Percentiles rank a stretch among this genome's conserved stretches.
Conservation (phyloP, 2,888 invertebrate genomes). For the Agrochola lota region DNA sequence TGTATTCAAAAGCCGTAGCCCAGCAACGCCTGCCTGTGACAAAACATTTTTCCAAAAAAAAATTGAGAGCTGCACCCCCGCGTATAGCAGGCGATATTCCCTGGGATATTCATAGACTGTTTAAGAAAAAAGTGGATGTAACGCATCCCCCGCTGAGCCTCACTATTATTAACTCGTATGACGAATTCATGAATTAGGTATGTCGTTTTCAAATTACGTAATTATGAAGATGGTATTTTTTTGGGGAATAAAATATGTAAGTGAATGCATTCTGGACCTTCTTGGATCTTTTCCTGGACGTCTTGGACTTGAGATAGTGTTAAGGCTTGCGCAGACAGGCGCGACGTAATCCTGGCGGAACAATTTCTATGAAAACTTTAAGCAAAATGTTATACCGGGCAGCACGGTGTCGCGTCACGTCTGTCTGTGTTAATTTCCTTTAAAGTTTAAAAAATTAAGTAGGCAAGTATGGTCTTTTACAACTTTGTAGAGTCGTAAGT, state of each 20-base stretch:
- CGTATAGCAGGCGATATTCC: conserved; percentile 67
- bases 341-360: background rate
- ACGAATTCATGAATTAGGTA: conserved; percentile 33
- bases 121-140: conserved; percentile 60
- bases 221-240: conserved; percentile 7
- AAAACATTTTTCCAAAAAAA: conserved; percentile 47
- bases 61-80: conserved; percentile 66
- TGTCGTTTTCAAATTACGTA: conserved; percentile 34
- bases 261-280: background rate
- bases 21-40: conserved; percentile 47
- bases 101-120: conserved; percentile 65
- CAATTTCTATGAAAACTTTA: background rate
- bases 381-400: background rate
- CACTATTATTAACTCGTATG: conserved; percentile 59
- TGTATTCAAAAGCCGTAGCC: conserved; percentile 61
- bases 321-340: background rate
- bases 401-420: background rate
- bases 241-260: background rate
- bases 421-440: background rate
- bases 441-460: background rate
- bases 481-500: background rate
- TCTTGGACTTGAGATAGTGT: background rate
- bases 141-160: conserved; percentile 63
- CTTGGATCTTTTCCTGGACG: background rate
- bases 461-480: background rate